Evolutionary conservation across 2,888 invertebrate species (phyloP).

Genomic region (Sclerodermus sp.): DNA sequence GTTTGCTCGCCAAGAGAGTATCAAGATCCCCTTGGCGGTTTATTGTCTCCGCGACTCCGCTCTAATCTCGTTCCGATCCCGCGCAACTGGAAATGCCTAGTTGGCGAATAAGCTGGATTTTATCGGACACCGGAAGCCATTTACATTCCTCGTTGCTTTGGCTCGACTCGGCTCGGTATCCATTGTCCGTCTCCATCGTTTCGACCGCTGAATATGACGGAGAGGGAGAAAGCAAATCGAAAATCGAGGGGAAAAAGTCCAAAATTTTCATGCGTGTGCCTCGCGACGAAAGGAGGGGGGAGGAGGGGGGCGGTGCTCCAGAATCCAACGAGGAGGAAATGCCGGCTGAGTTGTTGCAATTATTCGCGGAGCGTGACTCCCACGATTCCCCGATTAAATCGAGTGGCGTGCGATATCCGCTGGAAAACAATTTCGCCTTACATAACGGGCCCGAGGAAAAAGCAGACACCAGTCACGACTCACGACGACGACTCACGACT

Average conservation of each 20-base stretch:
- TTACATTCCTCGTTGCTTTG: neutral
- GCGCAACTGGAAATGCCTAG: too few relatives aligned
- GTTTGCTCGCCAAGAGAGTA: neutral
- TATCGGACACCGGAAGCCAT: too few relatives aligned
- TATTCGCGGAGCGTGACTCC: conserved; percentile 26
- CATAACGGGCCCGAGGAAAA: conserved; percentile 14
- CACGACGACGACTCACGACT: too few relatives aligned
- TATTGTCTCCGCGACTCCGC: too few relatives aligned
- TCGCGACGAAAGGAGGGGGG: conserved; percentile 6
- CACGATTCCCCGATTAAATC: conserved; percentile 22
- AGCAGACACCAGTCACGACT: neutral
- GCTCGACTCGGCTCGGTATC: neutral
- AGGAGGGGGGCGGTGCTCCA: neutral
- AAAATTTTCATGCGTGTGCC: conserved; percentile 9
- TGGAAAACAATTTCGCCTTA: conserved; percentile 32
- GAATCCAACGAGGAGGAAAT: too few relatives aligned
- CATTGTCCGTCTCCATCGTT: neutral
- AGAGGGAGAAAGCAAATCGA: too few relatives aligned
- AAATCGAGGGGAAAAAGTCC: too few relatives aligned
- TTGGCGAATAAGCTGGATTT: too few relatives aligned
- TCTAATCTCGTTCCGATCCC: too few relatives aligned
- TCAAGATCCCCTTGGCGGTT: too few relatives aligned
- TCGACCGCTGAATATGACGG: neutral
- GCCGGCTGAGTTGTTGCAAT: too few relatives aligned
- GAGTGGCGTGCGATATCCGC: conserved; percentile 18